Percentiles rank a stretch among this genome's conserved stretches.
Evolutionary conservation across 1,140 invertebrate species (phyloP).

Genomic region (Grapholita molesta): DNA sequence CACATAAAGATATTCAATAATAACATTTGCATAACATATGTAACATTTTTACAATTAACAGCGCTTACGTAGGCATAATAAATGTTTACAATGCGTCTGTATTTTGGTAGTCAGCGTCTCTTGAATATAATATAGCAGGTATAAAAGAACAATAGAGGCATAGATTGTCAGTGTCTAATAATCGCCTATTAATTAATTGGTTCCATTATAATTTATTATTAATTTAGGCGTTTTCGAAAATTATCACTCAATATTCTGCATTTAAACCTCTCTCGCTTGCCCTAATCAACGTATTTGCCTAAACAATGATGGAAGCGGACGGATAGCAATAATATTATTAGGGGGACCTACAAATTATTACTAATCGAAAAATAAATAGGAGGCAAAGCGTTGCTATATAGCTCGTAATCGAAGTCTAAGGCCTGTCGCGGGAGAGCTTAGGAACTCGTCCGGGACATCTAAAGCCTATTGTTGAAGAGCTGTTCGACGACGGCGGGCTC

Average conservation of each 20-base stretch:
- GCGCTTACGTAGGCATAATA: neutral
- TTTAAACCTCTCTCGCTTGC: neutral
- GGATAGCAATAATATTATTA: neutral
- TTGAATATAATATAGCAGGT: neutral
- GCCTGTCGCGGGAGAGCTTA: conserved; percentile 87
- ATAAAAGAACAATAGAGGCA: neutral
- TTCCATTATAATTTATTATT: neutral
- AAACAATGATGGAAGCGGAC: conserved; percentile 12
- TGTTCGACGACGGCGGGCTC: conserved; percentile 91
- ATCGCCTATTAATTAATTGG: neutral
- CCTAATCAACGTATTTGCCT: neutral
- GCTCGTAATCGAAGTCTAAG: conserved; percentile 35
- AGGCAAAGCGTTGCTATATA: neutral
- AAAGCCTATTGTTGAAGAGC: conserved; percentile 86
- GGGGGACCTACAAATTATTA: neutral
- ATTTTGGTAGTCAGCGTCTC: neutral
- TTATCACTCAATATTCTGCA: neutral
- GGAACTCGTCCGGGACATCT: too few species aligned
- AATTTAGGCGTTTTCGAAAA: neutral
- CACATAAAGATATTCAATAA: neutral
- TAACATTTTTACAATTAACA: neutral
- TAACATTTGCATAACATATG: neutral
- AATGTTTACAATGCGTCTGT: neutral
- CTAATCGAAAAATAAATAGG: neutral
- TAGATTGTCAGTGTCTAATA: neutral